Evolutionary conservation across 2,113 vertebrate species (phyloP).

Genomic region (Okapia johnstoni): DNA sequence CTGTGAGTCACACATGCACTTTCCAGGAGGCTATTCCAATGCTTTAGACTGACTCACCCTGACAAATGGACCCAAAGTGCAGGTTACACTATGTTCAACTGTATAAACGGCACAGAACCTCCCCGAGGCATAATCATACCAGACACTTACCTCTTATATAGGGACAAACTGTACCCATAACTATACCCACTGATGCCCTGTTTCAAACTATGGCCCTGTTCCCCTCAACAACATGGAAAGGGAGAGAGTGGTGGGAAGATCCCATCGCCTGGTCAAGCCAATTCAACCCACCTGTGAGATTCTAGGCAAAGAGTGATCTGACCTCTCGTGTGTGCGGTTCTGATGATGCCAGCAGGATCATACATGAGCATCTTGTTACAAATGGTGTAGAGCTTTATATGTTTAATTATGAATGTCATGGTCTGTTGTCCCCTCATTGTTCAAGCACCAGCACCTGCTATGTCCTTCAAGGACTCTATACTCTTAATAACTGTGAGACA

Average conservation of each 20-base stretch:
- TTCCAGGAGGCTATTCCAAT: neutral
- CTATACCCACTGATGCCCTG: neutral
- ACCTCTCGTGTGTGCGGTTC: too few relatives aligned
- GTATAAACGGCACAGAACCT: neutral
- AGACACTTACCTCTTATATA: neutral
- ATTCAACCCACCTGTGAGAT: neutral
- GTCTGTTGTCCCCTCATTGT: neutral
- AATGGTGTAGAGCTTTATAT: neutral
- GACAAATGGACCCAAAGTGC: neutral
- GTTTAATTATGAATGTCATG: neutral
- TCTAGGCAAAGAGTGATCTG: neutral
- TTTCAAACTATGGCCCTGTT: neutral
- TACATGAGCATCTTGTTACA: neutral
- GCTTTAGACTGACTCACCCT: neutral
- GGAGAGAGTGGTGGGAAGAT: neutral
- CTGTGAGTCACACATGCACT: neutral
- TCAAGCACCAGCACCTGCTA: neutral
- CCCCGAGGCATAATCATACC: neutral
- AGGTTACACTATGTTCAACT: neutral
- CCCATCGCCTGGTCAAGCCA: neutral
- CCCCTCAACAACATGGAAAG: neutral
- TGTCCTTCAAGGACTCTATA: neutral
- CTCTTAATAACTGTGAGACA: neutral
- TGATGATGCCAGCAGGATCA: neutral
- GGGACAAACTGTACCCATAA: neutral